These are phyloP conservation scores for Myathropa florea DNA, from an alignment of 2,888 invertebrate genomes.

Conservation along the genomic window DNA sequence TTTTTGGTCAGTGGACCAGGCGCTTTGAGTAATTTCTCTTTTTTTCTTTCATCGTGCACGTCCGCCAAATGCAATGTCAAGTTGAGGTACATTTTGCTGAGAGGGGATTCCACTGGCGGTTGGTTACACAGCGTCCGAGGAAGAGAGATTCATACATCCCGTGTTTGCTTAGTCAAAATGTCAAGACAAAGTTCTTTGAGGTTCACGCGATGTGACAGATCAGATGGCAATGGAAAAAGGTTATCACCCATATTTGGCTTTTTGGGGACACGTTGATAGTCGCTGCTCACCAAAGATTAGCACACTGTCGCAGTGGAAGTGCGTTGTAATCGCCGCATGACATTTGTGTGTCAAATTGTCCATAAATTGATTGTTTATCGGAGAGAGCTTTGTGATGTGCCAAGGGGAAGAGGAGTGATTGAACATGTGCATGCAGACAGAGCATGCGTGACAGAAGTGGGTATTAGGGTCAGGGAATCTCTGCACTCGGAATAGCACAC, in stretches of 20 bases:
- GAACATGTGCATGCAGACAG: not conserved
- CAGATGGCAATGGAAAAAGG: constrained; percentile 28
- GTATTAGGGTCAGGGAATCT: not conserved
- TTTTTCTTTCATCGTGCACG: not conserved
- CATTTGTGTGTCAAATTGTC: not conserved
- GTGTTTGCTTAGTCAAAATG: not conserved
- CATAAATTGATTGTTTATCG: not conserved
- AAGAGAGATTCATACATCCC: not conserved
- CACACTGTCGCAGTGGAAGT: not conserved
- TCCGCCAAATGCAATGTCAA: not conserved
- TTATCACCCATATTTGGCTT: constrained; percentile 26
- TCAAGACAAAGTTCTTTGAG: not conserved
- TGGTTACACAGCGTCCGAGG: not conserved
- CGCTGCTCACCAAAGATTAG: not conserved
- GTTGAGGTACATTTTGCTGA: not conserved
- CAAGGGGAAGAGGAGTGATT: not conserved
- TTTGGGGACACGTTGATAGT: constrained; percentile 27
- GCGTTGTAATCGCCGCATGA: not conserved
- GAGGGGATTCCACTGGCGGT: not conserved
- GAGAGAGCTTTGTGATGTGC: not conserved
- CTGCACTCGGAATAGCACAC: too few relatives aligned
- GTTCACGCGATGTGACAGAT: constrained; percentile 34
- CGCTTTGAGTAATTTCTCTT: not conserved
- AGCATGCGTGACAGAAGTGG: not conserved
- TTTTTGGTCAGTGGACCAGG: not conserved